Conservation (phyloP, 2,113 vertebrate genomes). For the Oreocharis arfaki region DNA sequence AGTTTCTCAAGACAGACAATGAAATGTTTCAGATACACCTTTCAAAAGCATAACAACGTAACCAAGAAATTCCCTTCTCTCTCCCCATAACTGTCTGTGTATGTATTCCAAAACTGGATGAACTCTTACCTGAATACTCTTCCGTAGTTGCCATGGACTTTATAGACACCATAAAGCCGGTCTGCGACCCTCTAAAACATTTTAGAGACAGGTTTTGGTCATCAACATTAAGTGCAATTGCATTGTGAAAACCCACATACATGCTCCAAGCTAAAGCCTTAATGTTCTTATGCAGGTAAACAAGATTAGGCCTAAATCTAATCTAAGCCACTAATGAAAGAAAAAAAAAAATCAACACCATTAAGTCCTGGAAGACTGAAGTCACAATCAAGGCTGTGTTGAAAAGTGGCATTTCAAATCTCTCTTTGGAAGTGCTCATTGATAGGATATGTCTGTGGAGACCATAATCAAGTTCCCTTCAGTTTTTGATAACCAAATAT, state of each 20-base stretch:
- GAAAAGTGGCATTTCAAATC: background rate
- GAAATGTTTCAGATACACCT: background rate
- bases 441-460: background rate
- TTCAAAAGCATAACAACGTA: background rate
- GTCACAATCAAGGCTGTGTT: background rate
- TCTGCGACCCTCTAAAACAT: conserved; percentile 89
- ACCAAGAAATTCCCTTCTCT: background rate
- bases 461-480: background rate
- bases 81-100: background rate
- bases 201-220: conserved; percentile 19
- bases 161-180: conserved; percentile 93
- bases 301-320: background rate
- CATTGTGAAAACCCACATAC: background rate
- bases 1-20: background rate
- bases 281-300: background rate
- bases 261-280: background rate
- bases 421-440: background rate
- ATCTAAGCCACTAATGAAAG: background rate
- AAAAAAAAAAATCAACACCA: background rate
- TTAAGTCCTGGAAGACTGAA: background rate
- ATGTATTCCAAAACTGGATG: background rate
- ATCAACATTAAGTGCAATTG: background rate
- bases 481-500: background rate
- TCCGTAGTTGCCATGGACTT: conserved; percentile 96
- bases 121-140: conserved; percentile 90